Evolutionary conservation across 2,888 invertebrate species (phyloP), one percentile per base, ranked within the genome.

Genomic region (Pollenia labialis): DNA sequence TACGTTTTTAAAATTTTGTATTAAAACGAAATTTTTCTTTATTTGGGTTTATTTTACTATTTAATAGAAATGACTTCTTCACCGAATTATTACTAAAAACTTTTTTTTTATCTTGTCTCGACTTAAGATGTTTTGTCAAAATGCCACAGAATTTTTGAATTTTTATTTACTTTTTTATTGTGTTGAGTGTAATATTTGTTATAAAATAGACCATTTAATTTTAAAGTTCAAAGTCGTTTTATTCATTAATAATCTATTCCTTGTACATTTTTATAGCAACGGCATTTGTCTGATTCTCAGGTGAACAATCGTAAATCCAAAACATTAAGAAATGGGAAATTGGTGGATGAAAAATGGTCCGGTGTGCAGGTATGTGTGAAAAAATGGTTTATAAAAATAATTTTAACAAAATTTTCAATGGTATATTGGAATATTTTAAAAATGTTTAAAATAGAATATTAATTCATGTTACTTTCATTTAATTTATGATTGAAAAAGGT

Each of bases 271-370:
- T 90, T 91, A 89, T 93, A 99, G 99, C 99, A 99, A 98, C 96
- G 99, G 91, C 99, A 99, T 94, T 96, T 97, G 92, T 99, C 98
- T 94, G 99, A 99, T 94, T 97, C 97, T 77, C 98, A 98, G 94
- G 99, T 93, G 85, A 99, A 99, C 95, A 99, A 98, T 94, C 95
- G 99, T 90, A 96, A 96, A 92, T 98, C 99, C 16, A 96, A 96
- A 92, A 97, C 99, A 18, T 95, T 99, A 77, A 96, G 98, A 87
- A 97, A 97, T 94, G 98, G 98, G 87, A 96, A 96, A 93, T 95
- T 99, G 89, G 96, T 97, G 90, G 97, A 98, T 93, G 99, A 99
- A 94, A 96, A 97, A 94, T 98, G 98, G 98, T 97, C 97, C 90
- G 97, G 97, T 92, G 98, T 99, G 89, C 97, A 98, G 94, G 99